Evolutionary conservation across 2,113 vertebrate genomes (phyloP), one percentile per base, ranked within the genome.

Genomic region (Genyomyrus donnyi): DNA sequence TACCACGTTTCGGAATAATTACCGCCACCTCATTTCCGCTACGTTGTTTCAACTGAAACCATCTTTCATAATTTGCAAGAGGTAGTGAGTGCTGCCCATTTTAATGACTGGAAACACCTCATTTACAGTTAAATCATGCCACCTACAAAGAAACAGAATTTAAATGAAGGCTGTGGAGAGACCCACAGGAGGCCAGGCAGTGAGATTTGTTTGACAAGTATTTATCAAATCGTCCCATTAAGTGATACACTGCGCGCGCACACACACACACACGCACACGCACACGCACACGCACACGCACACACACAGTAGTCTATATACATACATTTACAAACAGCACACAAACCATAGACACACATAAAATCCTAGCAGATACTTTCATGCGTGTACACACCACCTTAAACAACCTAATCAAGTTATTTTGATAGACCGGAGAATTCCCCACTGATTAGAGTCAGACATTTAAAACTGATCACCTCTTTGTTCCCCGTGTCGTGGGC

Each of bases 61-160:
- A 84, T 88, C 31, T 93, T 91, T 89, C 46, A 62, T 50, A 49
- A 88, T 90, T 88, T 90, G 77, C 9, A 90, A 83, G 66, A 91
- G 80, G 80, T 66, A 48, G 84, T 21, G 53, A 91, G 89, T 56
- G 89, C 88, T 56, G 52, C 89, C 90, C 91, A 92, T 90, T 89
- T 89, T 91, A 90, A 93, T 90, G 13, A 35, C 91, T 88, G 86
- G 50, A 85, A 89, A 56, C 86, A 58, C 90, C 92, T 91, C 50
- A 92, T 94, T 92, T 91, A 90, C 92, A 93, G 94, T 94, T 90
- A 84, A 88, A 91, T 88, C 88, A 91, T 89, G 91, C 91, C 62
- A 88, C 90, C 92, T 91, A 90, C 89, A 92, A 89, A 87, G 89
- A 80, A 35, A 91, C 50, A 88, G 89, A 88, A 90, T 91, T 91